phyloP scores from a whole-genome alignment of 2,797 vertebrate species.

The Chelonia mydas region DNA sequence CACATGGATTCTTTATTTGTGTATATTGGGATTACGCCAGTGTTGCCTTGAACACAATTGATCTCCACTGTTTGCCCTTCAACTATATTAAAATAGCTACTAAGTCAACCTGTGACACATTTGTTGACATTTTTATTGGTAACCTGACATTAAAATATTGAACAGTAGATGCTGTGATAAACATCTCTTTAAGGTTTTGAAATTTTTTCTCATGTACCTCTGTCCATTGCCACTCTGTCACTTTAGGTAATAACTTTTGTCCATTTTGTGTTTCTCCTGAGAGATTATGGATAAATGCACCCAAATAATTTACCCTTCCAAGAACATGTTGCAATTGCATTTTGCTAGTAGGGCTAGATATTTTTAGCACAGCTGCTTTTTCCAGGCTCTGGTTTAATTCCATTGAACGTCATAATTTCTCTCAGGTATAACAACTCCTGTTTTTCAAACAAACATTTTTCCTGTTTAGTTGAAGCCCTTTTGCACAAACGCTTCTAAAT shows the following conservation, averaged over 20 bases:
- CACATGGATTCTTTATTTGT: neutral
- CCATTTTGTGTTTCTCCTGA: neutral
- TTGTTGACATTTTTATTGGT: neutral
- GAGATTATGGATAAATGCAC: conserved; percentile 18
- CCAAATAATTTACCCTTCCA: conserved; percentile 28
- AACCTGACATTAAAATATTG: conserved; percentile 11
- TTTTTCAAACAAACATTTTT: conserved; percentile 18
- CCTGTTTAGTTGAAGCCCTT: conserved; percentile 26
- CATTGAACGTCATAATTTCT: neutral
- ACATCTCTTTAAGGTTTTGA: neutral
- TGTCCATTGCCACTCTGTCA: conserved; percentile 4
- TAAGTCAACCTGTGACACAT: conserved; percentile 36
- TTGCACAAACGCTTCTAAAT: conserved; percentile 32
- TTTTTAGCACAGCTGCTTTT: neutral
- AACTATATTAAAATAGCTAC: conserved; percentile 26
- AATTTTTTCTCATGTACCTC: neutral
- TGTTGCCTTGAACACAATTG: conserved; percentile 34
- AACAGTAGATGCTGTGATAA: conserved; percentile 14
- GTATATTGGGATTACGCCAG: neutral
- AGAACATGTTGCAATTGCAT: neutral
- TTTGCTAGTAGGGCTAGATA: neutral
- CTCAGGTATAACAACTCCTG: neutral
- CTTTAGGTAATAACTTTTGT: neutral
- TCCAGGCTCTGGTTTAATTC: conserved; percentile 1
- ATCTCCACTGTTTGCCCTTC: conserved; percentile 20